phyloP scores from a whole-genome alignment of 2,113 vertebrate species.

The Alaudala cheleensis region DNA sequence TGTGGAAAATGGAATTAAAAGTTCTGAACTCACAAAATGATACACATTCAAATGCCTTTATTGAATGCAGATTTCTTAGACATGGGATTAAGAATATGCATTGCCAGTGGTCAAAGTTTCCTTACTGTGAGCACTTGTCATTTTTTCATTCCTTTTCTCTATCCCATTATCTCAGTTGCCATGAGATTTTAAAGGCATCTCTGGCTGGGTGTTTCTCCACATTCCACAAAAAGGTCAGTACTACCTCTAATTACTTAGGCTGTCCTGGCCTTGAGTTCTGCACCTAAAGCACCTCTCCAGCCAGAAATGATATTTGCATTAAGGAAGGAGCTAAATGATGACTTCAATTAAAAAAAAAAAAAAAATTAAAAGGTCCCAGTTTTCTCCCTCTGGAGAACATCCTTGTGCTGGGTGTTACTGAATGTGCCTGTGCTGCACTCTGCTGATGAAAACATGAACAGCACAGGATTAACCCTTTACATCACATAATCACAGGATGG shows the following conservation, averaged over 20 bases:
- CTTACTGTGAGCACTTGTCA: neutral
- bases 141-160: neutral
- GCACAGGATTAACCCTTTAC: neutral
- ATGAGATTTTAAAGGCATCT: neutral
- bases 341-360: neutral
- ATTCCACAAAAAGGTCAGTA: neutral
- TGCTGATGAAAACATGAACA: slow-evolving; percentile 6
- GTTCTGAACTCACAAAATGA: neutral
- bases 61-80: neutral
- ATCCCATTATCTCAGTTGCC: neutral
- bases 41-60: neutral
- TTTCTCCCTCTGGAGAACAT: neutral
- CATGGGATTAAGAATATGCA: neutral
- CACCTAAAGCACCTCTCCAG: neutral
- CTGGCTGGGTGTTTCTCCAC: neutral
- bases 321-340: neutral
- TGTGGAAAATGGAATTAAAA: slow-evolving; percentile 9
- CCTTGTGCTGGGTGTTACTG: neutral
- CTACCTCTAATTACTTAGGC: neutral
- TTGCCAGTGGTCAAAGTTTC: neutral
- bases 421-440: slow-evolving; percentile 31
- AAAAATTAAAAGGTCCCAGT: neutral
- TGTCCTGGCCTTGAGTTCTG: neutral
- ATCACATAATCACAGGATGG: neutral
- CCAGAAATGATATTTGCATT: neutral